Evolutionary conservation across 2,113 vertebrate species (phyloP), one percentile per base, ranked within the genome.

Genomic region (Lucifuga dentata): DNA sequence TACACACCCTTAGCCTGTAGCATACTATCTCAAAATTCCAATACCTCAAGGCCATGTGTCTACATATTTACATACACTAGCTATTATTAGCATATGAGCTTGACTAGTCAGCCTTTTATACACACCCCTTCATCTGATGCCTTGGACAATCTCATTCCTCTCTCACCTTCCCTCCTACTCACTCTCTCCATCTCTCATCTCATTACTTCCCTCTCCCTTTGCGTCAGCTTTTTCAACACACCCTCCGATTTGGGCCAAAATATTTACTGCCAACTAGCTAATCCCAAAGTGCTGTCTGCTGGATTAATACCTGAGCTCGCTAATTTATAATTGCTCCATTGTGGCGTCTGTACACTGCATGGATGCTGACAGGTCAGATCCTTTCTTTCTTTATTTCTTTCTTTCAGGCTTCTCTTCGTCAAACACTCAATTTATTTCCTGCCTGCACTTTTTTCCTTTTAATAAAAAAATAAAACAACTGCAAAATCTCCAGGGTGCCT

Each of bases 251-350:
- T 61, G 50, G 69, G 82, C 85, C 78, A 83, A 76, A 80, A 68
- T 11, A 52, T 32, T 69, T 62, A 58, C 72, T 88, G 91, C 85
- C 88, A 90, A 87, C 73, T 55, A 20, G 51, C 62, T 52, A 78
- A 58, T 81, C 81, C 84, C 79, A 81, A 75, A 81, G 68, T 81
- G 71, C 83, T 70, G 76, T 76, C 43, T 70, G 68, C 66, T 46
- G 77, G 79, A 85, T 89, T 87, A 86, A 85, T 84, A 88, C 87
- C 80, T 60, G 73, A 75, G 62, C 67, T 68, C 19, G 56, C 80
- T 78, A 67, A 89, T 88, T 80, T 87, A 81, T 83, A 88, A 88
- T 87, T 84, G 81, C 81, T 57, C 73, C 78, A 81, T 55, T 73
- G 82, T 86, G 84, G 76, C 51, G 57, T 79, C 24, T 68, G 66